Percentiles rank a stretch among this genome's conserved stretches.
Conservation (phyloP, 2,888 invertebrate genomes). For the Pinctada fucata region DNA sequence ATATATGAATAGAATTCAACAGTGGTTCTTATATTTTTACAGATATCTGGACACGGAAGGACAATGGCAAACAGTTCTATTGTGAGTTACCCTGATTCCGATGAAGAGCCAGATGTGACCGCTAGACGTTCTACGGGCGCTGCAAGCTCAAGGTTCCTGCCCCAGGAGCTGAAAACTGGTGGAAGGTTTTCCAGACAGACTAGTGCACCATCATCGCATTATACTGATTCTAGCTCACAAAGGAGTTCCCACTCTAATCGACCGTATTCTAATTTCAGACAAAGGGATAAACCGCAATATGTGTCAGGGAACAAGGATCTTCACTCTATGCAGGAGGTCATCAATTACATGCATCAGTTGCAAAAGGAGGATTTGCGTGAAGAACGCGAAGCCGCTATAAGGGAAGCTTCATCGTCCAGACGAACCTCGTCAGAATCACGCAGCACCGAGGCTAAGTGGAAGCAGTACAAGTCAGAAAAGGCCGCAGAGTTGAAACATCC, state of each 20-base stretch:
- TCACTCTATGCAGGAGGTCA: neutral
- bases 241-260: neutral
- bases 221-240: neutral
- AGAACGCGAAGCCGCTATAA: neutral
- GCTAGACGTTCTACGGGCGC: neutral
- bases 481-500: constrained; percentile 17
- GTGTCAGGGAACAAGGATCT: neutral
- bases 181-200: neutral
- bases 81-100: constrained; percentile 23
- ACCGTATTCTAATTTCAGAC: neutral
- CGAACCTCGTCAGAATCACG: neutral
- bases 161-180: neutral
- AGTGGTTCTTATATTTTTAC: no score
- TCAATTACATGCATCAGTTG: neutral
- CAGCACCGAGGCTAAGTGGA: constrained; percentile 22
- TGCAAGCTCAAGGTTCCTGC: neutral
- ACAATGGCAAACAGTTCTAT: neutral
- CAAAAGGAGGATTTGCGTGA: neutral
- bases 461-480: constrained; percentile 23
- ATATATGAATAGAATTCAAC: no score
- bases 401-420: neutral
- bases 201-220: neutral
- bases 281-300: neutral
- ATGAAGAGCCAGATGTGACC: neutral
- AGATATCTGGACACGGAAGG: neutral